Percentiles rank a stretch among this genome's conserved stretches.
Evolutionary conservation across 64 coral and sea anemone species (phyloP).

Genomic region (Cladopsammia gracilis): DNA sequence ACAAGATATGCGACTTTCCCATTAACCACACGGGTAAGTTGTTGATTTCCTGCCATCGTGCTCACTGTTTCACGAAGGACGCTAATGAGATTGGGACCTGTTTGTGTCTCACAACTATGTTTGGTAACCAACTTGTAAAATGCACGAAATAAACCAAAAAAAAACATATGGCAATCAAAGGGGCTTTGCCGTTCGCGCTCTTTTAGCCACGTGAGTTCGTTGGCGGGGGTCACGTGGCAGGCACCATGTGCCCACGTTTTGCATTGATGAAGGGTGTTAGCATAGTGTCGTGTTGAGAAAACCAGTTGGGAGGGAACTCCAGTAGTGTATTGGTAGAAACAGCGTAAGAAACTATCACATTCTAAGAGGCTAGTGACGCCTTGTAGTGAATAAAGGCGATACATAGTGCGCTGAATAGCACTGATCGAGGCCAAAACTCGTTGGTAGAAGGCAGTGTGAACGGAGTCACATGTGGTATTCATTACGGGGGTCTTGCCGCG

Average conservation of each 20-base stretch:
- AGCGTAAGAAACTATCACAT: neutral
- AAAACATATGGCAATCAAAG: conserved; percentile 31
- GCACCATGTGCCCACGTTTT: neutral
- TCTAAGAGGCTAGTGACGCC: conserved; percentile 5
- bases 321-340: neutral
- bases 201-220: conserved; percentile 18
- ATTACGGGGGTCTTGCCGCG: neutral
- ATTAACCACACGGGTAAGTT: conserved; percentile 8
- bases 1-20: conserved; percentile 6
- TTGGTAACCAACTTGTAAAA: neutral
- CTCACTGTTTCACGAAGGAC: neutral
- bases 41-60: neutral
- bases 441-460: neutral
- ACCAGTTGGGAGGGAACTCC: neutral
- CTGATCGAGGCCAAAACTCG: neutral
- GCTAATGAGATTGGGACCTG: neutral
- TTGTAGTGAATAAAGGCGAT: neutral
- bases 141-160: conserved; percentile 35
- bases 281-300: neutral
- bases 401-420: neutral
- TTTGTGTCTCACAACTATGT: neutral
- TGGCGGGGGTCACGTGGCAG: neutral
- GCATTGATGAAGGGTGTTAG: neutral
- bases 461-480: neutral
- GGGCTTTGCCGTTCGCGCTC: neutral